Evolutionary conservation across 2,888 invertebrate species (phyloP).

Genomic region (Aporophyla lueneburgensis): DNA sequence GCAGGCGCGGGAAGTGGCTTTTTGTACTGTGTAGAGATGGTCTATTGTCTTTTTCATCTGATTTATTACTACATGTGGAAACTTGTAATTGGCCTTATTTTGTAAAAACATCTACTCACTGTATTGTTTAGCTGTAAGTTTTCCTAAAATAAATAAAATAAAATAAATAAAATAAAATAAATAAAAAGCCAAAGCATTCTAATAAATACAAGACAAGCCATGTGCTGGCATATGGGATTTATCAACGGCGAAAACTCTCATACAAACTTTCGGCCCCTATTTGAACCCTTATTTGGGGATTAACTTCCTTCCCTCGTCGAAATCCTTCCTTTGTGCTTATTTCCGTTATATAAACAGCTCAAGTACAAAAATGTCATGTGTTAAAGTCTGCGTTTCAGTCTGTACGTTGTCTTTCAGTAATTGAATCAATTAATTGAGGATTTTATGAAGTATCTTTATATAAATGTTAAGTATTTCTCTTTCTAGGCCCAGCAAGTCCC

Average conservation of each 20-base stretch:
- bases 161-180: too few relatives aligned
- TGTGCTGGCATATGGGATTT: background rate
- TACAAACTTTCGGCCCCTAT: background rate
- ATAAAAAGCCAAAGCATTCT: too few relatives aligned
- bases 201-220: background rate
- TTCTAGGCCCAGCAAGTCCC: slow-evolving; percentile 95
- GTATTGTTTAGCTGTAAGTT: too few relatives aligned
- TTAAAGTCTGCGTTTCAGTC: background rate
- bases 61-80: too few relatives aligned
- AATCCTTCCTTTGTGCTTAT: background rate
- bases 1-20: too few relatives aligned
- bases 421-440: background rate
- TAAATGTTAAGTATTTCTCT: background rate
- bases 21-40: too few relatives aligned
- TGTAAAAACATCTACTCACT: too few relatives aligned
- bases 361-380: background rate
- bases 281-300: background rate
- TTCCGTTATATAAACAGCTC: background rate
- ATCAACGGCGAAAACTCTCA: background rate
- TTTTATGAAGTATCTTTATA: background rate
- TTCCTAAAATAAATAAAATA: too few relatives aligned
- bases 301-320: background rate
- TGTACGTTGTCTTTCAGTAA: background rate
- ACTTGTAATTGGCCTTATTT: too few relatives aligned
- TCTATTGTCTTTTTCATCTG: too few relatives aligned